Evolutionary conservation across 2,113 vertebrate genomes (phyloP), one percentile per base, ranked within the genome.

Genomic region (Spheniscus mendiculus): DNA sequence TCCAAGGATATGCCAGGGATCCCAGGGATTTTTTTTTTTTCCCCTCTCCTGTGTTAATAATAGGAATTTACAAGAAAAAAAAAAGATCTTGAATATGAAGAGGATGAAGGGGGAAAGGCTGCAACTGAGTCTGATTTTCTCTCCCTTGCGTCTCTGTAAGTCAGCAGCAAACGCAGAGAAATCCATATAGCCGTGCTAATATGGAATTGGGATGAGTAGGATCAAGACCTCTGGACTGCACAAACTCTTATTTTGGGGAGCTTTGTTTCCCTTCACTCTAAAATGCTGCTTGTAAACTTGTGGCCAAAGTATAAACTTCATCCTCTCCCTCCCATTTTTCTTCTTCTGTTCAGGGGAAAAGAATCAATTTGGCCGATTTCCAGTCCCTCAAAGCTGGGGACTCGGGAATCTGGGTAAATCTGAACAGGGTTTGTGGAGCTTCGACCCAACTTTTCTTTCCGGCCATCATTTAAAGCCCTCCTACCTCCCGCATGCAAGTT

Each of bases 391-490:
- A 32, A 96, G 61, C 69, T 78, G 26, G 47, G 53, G 62, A 94
- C 59, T 96, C 8, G 5, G 77, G 92, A 96, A 95, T 95, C 90
- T 70, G 93, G 67, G 71, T 91, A 93, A 89, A 87, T 97, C 89
- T 84, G 90, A 45, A 32, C 44, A 47, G 20, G 40, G 83, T 94
- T 94, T 95, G 71, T 70, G 80, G 82, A 97, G 80, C 27, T 89
- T 91, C 96, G 89, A 97, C 97, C 65, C 94, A 95, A 84, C 77
- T 94, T 97, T 89, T 72, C 89, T 58, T 96, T 97, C 95, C 4
- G 62, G 53, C 91, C 95, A 14, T 66, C 4, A 20, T 88, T 97
- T 94, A 95, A 96, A 97, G 96, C 94, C 83, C 77, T 92, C 87
- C 95, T 89, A 50, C 83, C 91, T 93, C 95, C 89, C 1, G 1